A percentile compares a stretch with the other conserved stretches of the same genome.
These are phyloP conservation scores for Pseudomyrmex pallidus DNA, from an alignment of 1,140 invertebrate species.

Conservation along the genomic window DNA sequence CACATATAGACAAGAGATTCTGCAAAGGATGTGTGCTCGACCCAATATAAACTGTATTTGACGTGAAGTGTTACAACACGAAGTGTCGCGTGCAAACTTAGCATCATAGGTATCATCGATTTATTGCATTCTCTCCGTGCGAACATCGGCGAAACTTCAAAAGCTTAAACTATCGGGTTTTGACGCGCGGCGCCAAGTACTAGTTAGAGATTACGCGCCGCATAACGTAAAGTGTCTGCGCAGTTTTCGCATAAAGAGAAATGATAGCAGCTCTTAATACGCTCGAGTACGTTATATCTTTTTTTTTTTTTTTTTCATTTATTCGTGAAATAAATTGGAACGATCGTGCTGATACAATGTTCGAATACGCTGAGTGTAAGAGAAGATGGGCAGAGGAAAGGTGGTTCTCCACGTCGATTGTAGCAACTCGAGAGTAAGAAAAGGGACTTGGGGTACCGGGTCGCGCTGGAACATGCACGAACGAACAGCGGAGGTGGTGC, in stretches of 20 bases:
- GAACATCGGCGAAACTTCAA: constrained; percentile 17
- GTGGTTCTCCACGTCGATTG: constrained; percentile 47
- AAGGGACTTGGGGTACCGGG: constrained; percentile 45
- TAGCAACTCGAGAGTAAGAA: constrained; percentile 60
- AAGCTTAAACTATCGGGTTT: constrained; percentile 41
- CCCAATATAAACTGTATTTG: constrained; percentile 1
- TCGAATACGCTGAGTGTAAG: neutral
- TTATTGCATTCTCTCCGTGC: constrained; percentile 8
- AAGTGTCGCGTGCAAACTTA: constrained; percentile 35
- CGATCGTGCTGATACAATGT: neutral
- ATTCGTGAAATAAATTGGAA: neutral
- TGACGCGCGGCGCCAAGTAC: neutral
- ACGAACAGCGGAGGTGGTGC: constrained; percentile 65
- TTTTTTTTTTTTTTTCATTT: too few species aligned
- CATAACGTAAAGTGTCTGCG: neutral
- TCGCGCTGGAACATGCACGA: constrained; percentile 64
- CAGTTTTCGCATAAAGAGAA: neutral
- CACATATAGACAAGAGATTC: neutral
- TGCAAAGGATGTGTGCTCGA: neutral
- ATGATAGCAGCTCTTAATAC: neutral
- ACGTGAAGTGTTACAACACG: neutral
- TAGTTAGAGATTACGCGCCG: neutral
- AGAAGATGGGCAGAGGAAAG: neutral
- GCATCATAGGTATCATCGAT: constrained; percentile 32
- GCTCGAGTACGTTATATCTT: too few species aligned